Percentiles rank a stretch among this genome's conserved stretches.
These are phyloP conservation scores for Rotaria magnacalcarata DNA, from an alignment of 2,888 invertebrate species.

Conservation along the genomic window DNA sequence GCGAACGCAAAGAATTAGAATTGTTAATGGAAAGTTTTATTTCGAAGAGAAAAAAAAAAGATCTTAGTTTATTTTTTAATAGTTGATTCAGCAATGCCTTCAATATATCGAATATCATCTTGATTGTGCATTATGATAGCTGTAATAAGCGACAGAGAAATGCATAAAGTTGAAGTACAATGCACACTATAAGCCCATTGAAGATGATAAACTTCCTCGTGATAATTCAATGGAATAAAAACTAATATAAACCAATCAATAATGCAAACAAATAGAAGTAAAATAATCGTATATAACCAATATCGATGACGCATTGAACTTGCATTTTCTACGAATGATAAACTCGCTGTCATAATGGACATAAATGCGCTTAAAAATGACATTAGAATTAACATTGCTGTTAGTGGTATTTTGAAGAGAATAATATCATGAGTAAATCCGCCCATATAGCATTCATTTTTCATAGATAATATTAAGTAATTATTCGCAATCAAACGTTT, in stretches of 20 bases:
- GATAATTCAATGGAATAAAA: slow-evolving; percentile 17
- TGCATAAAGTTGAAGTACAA: not conserved
- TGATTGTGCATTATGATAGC: not conserved
- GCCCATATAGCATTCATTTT: not conserved
- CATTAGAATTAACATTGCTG: not conserved
- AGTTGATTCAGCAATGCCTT: not conserved
- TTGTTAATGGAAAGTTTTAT: no score
- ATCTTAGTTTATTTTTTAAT: not conserved
- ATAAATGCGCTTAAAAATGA: not conserved
- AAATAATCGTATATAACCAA: slow-evolving; percentile 14
- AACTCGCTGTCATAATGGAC: not conserved
- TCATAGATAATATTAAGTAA: not conserved
- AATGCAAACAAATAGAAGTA: not conserved
- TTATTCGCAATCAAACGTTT: not conserved
- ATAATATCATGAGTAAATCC: not conserved
- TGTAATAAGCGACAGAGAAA: not conserved
- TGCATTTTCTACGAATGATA: not conserved
- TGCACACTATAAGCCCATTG: slow-evolving; percentile 9
- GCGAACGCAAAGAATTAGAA: no score
- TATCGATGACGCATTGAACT: not conserved
- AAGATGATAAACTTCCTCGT: not conserved
- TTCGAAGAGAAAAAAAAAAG: not conserved
- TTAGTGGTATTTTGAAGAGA: not conserved
- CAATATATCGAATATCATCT: slow-evolving; percentile 14
- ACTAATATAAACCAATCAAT: not conserved